Conservation (phyloP, 2,888 invertebrate species). For the Polia nebulosa region DNA sequence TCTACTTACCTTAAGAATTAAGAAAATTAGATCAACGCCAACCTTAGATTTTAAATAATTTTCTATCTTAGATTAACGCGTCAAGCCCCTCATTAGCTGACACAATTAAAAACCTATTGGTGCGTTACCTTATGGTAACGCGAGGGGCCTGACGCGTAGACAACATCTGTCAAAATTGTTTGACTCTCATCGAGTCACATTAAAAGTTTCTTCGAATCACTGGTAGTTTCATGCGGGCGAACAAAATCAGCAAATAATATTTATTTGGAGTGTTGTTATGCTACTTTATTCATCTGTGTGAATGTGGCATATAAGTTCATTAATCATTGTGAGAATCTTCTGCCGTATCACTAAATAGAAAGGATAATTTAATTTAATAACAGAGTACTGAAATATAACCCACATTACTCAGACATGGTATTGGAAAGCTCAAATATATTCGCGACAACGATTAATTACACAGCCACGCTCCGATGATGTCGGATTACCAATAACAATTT, state of each 20-base stretch:
- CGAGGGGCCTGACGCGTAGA: no score
- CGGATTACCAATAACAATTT: constrained; percentile 65
- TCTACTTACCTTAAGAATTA: no score
- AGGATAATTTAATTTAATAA: constrained; percentile 56
- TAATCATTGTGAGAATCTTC: constrained; percentile 43
- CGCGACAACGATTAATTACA: constrained; percentile 65
- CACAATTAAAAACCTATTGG: no score
- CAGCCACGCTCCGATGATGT: constrained; percentile 58
- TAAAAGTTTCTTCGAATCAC: neutral
- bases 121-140: no score
- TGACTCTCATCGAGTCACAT: no score
- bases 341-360: constrained; percentile 43
- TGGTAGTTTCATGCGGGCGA: neutral
- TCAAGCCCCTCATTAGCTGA: no score
- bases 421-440: constrained; percentile 62
- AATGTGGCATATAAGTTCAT: constrained; percentile 6
- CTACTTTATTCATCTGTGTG: neutral
- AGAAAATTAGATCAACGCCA: no score
- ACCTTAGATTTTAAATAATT: no score
- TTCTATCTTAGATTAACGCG: no score
- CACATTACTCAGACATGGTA: constrained; percentile 40
- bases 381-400: constrained; percentile 38
- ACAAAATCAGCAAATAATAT: neutral
- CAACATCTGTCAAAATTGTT: no score
- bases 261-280: neutral